Evolutionary conservation across 2,888 invertebrate genomes (phyloP).

Genomic region (Dysmachus trigonus): DNA sequence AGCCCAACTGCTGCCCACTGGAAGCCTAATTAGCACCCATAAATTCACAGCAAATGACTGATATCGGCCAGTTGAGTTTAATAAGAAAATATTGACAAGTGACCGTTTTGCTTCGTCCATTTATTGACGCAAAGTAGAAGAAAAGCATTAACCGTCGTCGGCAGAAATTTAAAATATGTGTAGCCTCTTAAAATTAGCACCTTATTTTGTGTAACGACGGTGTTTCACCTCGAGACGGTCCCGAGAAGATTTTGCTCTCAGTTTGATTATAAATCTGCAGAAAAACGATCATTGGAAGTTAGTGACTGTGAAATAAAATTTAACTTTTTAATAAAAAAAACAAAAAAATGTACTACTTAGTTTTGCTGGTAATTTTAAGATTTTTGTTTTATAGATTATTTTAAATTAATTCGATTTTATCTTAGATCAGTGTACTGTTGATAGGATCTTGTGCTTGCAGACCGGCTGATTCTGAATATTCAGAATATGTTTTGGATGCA

Average conservation of each 20-base stretch:
- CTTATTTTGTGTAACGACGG: not conserved
- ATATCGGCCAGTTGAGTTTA: not conserved
- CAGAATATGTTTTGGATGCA: not conserved
- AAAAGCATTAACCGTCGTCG: not conserved
- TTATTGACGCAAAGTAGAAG: not conserved
- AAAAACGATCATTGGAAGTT: not conserved
- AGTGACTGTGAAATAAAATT: not conserved
- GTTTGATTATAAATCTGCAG: conserved; percentile 23
- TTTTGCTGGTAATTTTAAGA: not conserved
- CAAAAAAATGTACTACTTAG: not conserved
- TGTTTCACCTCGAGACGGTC: not conserved
- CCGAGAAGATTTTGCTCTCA: not conserved
- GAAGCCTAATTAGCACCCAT: not conserved
- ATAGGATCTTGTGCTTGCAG: not conserved
- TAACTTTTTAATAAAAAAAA: not conserved
- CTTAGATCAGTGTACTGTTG: not conserved
- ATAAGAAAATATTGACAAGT: not conserved
- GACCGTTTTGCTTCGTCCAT: not conserved
- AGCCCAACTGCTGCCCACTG: not conserved
- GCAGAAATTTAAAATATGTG: not conserved
- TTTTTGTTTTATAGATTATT: not conserved
- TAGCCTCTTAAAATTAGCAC: not conserved
- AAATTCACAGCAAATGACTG: not conserved
- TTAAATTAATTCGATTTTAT: not conserved
- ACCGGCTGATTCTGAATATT: not conserved